phyloP scores from a whole-genome alignment of 2,888 invertebrate species.

The Epirrhoe alternata region DNA sequence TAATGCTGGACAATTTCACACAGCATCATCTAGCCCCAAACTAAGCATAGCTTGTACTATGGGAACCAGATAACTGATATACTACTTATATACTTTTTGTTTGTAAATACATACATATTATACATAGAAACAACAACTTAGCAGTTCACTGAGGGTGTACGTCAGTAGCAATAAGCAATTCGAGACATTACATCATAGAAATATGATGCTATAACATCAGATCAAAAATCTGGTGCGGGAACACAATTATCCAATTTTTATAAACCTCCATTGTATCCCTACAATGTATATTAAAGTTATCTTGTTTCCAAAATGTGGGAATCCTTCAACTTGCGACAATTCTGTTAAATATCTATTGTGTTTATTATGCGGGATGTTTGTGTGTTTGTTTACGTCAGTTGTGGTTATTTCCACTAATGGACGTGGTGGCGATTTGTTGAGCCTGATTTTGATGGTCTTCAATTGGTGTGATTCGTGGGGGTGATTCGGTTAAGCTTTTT shows the following conservation, averaged over 20 bases:
- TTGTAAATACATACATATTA: no score
- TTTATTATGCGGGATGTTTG: constrained; percentile 78
- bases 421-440: constrained; percentile 44
- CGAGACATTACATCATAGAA: background rate
- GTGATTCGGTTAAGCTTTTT: background rate
- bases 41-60: no score
- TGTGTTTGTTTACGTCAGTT: constrained; percentile 60
- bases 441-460: constrained; percentile 35
- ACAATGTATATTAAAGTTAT: constrained; percentile 31
- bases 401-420: constrained; percentile 52
- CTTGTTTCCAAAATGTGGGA: constrained; percentile 54
- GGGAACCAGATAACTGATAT: no score
- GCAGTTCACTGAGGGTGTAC: no score
- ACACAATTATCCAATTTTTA: constrained; percentile 21
- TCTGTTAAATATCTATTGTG: constrained; percentile 51
- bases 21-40: no score
- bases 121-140: no score
- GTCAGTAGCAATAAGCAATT: background rate
- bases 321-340: constrained; percentile 69
- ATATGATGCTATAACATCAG: background rate
- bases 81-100: no score
- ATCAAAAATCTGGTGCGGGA: background rate
- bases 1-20: no score
- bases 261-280: constrained; percentile 22
- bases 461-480: constrained; percentile 17